phyloP scores from a whole-genome alignment of 2,888 invertebrate species.

The Andrena flavipes region DNA sequence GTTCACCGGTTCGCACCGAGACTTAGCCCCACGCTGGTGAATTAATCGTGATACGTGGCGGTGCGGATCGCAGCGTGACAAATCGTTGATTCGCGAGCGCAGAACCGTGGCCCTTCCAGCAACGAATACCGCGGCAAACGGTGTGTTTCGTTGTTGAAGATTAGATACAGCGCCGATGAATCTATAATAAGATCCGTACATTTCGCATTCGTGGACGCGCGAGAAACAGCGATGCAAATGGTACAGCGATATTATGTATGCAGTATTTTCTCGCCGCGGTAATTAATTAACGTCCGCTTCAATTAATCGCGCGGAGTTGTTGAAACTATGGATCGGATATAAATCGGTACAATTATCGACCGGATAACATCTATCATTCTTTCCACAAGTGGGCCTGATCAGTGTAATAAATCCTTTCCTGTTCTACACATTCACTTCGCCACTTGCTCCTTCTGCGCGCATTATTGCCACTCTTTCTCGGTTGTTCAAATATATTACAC shows the following conservation, averaged over 20 bases:
- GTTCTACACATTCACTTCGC: background rate
- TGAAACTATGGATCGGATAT: background rate
- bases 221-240: slow-evolving; percentile 4
- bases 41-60: background rate
- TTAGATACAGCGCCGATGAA: slow-evolving; percentile 6
- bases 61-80: background rate
- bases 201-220: slow-evolving; percentile 3
- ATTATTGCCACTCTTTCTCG: background rate
- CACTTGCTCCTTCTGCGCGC: background rate
- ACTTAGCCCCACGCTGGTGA: background rate
- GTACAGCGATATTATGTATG: no score
- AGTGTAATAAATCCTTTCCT: slow-evolving; percentile 25
- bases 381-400: slow-evolving; percentile 9
- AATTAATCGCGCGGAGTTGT: slow-evolving; percentile 4
- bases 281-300: slow-evolving; percentile 19
- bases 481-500: background rate
- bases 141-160: background rate
- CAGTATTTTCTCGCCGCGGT: background rate
- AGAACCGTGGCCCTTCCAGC: background rate
- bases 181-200: slow-evolving; percentile 13
- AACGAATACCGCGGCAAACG: slow-evolving; percentile 8
- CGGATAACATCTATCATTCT: slow-evolving; percentile 28
- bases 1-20: background rate
- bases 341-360: slow-evolving; percentile 35
- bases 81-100: background rate